phyloP scores from a whole-genome alignment of 2,797 vertebrate genomes.

The Semaprochilodus insignis region DNA sequence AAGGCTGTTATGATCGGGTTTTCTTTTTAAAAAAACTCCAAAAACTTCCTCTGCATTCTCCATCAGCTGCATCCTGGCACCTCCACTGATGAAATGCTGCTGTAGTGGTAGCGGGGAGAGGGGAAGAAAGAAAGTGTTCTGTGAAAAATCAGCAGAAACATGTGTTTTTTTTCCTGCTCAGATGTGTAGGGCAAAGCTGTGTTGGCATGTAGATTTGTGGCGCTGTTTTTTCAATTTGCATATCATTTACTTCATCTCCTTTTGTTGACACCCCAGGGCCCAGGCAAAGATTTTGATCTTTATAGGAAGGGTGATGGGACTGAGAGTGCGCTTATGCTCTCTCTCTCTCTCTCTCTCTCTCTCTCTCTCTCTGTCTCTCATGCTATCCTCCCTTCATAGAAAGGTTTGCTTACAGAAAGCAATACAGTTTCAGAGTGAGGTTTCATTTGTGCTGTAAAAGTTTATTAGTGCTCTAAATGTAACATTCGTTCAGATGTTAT shows the following conservation, averaged over 20 bases:
- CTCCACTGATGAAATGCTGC: conserved; percentile 5
- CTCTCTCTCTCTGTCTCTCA: conserved; percentile 56
- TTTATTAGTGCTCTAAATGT: background rate
- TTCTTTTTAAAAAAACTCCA: conserved; percentile 11
- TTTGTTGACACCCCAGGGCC: conserved; percentile 86
- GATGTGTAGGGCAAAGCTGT: conserved; percentile 75
- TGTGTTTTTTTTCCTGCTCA: conserved; percentile 67
- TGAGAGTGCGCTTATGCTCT: conserved; percentile 72
- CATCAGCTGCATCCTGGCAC: conserved; percentile 21
- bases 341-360: conserved; percentile 46
- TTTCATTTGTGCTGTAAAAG: background rate
- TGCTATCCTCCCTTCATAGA: background rate
- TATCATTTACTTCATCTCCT: conserved; percentile 86
- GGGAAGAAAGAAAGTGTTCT: background rate
- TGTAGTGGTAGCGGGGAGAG: conserved; percentile 2
- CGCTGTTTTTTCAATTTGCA: conserved; percentile 78
- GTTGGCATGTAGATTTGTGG: conserved; percentile 77
- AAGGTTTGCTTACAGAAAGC: background rate
- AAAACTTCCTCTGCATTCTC: background rate
- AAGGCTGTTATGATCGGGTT: conserved; percentile 39
- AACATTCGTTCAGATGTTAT: background rate
- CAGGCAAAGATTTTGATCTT: conserved; percentile 82
- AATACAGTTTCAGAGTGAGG: background rate
- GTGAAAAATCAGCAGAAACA: conserved; percentile 27
- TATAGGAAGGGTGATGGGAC: conserved; percentile 82